Base-by-base conservation (phyloP, 1,140 invertebrate species). In the Dreissena rostriformis region DNA sequence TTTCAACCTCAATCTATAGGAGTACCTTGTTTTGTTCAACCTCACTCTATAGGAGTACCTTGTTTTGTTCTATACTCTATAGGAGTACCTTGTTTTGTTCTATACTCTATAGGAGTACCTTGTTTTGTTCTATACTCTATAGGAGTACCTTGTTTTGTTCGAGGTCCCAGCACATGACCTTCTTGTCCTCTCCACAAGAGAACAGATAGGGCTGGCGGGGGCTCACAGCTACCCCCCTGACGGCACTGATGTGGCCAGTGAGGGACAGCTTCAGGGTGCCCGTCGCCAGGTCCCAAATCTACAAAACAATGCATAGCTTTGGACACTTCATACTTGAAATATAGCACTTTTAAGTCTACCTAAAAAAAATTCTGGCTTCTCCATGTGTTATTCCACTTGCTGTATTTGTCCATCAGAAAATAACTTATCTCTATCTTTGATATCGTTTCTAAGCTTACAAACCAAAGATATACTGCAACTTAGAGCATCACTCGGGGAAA, bases 141-240 rank as follows among this genome's bases (percentile, higher is more conserved):
- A 24, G 74, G 65, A 74, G 89, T 90, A 97, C 98, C 95, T 99
- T 99, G 93, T 99, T 99, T 86, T 99, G 98, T 94, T 99, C 99
- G 15, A 99, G 95, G 94, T 99, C 99, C 99, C 99, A 99, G 93
- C 99, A 99, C 95, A 99, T 99, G 0, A 99, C 99, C 94, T 99
- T 98, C 91, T 99, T 96, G 94, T 99, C 99, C 95, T 99, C 99
- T 28, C 98, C 99, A 94, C 98, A 99, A 88, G 98, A 99, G 94
- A 99, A 99, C 26, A 99, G 94, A 94, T 99, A 99, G 14, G 99
- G 99, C 95, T 99, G 99, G 86, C 98, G 94, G 0, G 96, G 91
- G 84, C 98, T 99, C 29, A 99, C 97, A 74, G 97, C 97, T 10
- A 99, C 94, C 12, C 98, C 99, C 92, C 99, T 95, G 0, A 99